Evolutionary conservation across 2,888 invertebrate genomes (phyloP), one percentile per base, ranked within the genome.

Genomic region (Ochropleura plecta): DNA sequence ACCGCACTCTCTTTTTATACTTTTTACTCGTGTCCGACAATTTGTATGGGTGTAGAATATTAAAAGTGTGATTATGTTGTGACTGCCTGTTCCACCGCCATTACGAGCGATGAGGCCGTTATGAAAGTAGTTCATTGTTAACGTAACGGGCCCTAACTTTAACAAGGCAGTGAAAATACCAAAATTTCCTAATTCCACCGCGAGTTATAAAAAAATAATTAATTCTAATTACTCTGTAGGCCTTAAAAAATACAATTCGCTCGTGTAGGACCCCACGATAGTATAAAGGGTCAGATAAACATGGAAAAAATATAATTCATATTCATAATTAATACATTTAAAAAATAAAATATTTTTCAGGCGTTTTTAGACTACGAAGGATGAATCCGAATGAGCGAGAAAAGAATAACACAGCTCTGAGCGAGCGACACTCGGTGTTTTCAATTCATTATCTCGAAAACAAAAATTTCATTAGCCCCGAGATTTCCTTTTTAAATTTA

Each of bases 391-490:
- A 95, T 95, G 95, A 95, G 95, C 92, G 93, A 91, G 93, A 92
- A 92, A 96, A 96, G 95, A 95, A 96, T 94, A 96, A 96, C 95
- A 95, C 88, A 86, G 92, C 90, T 77, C 78, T 65, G 83, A 82
- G 91, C 91, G 87, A 90, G 93, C 92, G 93, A 93, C 91, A 92
- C 91, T 91, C 90, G 93, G 94, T 96, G 96, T 96, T 96, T 96
- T 96, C 96, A 96, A 96, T 96, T 96, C 96, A 96, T 96, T 96
- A 96, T 96, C 96, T 95, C 95, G 91, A 96, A 96, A 96, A 96
- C 96, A 96, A 95, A 96, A 96, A 96, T 95, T 96, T 96, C 96
- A 96, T 96, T 96, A 96, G 94, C 94, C 91, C 94, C 90, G 94
- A 95, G 96, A 95, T 95, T 96, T 95, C 95, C 94, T 95, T 95